Conservation (phyloP, 2,797 vertebrate genomes). For the Valencia hispanica region DNA sequence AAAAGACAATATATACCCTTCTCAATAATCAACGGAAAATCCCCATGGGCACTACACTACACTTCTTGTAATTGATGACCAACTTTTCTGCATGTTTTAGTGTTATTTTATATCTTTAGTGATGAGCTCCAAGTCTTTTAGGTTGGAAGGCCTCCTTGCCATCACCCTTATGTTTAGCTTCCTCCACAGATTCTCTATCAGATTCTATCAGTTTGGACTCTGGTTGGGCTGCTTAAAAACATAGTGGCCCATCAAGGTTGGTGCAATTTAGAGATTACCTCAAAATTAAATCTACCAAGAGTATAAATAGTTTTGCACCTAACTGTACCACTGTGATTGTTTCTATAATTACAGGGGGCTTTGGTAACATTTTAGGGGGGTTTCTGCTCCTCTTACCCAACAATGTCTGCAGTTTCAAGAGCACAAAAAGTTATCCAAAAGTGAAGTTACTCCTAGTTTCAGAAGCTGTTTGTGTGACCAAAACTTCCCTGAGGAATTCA, state of each 20-base stretch:
- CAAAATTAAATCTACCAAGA: not conserved
- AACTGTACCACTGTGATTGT: not conserved
- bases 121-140: not conserved
- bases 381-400: not conserved
- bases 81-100: not conserved
- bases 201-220: not conserved
- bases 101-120: not conserved
- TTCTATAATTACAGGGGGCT: not conserved
- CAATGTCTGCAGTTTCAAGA: not conserved
- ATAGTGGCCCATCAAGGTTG: not conserved
- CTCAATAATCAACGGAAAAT: not conserved
- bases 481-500: slow-evolving; percentile 1
- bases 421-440: not conserved
- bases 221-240: not conserved
- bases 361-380: not conserved
- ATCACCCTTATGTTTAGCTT: not conserved
- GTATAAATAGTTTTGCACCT: not conserved
- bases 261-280: too few species aligned
- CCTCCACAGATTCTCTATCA: too few species aligned
- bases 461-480: slow-evolving; percentile 11
- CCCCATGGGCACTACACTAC: not conserved
- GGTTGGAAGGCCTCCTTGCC: not conserved
- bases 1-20: not conserved
- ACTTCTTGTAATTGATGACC: not conserved
- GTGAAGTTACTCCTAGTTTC: not conserved